A percentile compares a stretch with the other conserved stretches of the same genome.
Evolutionary conservation across 2,113 vertebrate genomes (phyloP).

Genomic region (Corythornis vintsioides): DNA sequence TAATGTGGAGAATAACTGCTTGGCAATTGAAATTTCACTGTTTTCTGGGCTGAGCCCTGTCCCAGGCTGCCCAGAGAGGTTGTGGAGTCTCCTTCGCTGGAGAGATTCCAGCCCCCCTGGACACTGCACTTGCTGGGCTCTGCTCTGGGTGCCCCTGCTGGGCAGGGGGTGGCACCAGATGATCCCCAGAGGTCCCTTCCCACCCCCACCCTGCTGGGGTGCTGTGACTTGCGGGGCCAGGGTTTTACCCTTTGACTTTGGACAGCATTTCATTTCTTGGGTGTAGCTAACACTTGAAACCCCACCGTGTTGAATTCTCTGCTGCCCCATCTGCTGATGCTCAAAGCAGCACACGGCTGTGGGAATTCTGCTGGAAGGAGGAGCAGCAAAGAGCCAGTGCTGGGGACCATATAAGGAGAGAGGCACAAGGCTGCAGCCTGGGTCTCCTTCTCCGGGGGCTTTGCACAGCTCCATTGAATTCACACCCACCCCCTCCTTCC

Average conservation of each 20-base stretch:
- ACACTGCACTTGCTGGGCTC: too few species aligned
- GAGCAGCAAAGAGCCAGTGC: not conserved
- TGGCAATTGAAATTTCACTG: not conserved
- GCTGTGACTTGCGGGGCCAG: not conserved
- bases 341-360: not conserved
- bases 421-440: not conserved
- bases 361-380: not conserved
- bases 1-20: not conserved
- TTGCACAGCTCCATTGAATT: not conserved
- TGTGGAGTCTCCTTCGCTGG: too few species aligned
- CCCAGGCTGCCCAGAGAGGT: too few species aligned
- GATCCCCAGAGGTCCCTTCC: too few species aligned
- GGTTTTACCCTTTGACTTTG: not conserved
- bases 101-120: too few species aligned
- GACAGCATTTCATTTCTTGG: not conserved
- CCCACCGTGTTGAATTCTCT: not conserved
- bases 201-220: too few species aligned
- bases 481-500: not conserved
- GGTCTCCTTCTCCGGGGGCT: not conserved
- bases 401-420: not conserved
- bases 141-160: too few species aligned
- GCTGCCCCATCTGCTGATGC: not conserved
- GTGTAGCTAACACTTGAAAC: not conserved
- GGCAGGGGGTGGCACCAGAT: too few species aligned
- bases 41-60: not conserved